These are phyloP conservation scores for Seira ritae DNA, from an alignment of 2,888 invertebrate species.

Conservation along the genomic window DNA sequence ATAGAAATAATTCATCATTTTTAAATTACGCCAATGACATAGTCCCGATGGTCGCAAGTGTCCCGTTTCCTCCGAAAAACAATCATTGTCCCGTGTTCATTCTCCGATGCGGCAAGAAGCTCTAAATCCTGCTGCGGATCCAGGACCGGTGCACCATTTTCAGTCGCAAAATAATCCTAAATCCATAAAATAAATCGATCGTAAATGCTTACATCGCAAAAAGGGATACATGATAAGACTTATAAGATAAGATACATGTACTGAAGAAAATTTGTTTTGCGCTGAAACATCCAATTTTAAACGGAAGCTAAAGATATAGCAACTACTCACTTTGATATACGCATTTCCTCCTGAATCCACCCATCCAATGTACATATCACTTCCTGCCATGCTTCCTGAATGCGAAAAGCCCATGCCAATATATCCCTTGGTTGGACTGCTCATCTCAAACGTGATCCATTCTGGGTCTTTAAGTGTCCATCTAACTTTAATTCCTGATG, in stretches of 20 bases:
- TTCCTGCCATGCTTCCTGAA: slow-evolving; percentile 75
- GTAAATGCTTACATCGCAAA: no score
- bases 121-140: slow-evolving; percentile 74
- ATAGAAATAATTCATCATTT: no score
- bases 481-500: slow-evolving; percentile 43
- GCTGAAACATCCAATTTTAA: no score
- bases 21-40: slow-evolving; percentile 56
- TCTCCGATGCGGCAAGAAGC: slow-evolving; percentile 74
- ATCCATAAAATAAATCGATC: slow-evolving; percentile 10
- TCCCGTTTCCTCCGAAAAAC: slow-evolving; percentile 74
- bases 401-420: slow-evolving; percentile 76
- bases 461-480: slow-evolving; percentile 45
- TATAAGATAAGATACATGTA: background rate
- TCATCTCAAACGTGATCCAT: slow-evolving; percentile 54
- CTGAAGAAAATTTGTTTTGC: background rate
- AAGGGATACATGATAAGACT: no score
- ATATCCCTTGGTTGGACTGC: slow-evolving; percentile 74
- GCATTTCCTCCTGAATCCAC: slow-evolving; percentile 68
- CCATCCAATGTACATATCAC: slow-evolving; percentile 76
- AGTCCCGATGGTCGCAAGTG: slow-evolving; percentile 74
- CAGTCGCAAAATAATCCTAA: slow-evolving; percentile 74
- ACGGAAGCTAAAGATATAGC: no score
- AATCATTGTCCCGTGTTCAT: slow-evolving; percentile 74
- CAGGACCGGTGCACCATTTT: slow-evolving; percentile 71
- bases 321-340: slow-evolving; percentile 19